Evolutionary conservation across 2,888 invertebrate genomes (phyloP).

Genomic region (Brenthis ino): DNA sequence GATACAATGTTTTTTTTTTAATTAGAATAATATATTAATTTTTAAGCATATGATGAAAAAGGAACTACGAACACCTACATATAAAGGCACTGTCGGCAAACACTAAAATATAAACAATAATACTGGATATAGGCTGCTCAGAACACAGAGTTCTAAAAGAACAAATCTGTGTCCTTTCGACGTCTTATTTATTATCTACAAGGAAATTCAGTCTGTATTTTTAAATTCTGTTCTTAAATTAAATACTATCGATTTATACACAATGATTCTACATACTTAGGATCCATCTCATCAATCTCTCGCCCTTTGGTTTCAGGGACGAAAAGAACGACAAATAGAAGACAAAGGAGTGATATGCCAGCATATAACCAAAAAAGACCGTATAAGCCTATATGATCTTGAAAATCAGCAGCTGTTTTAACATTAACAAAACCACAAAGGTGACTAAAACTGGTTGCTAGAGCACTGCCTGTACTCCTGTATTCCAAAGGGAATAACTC

Average conservation of each 20-base stretch:
- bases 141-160: constrained; percentile 18
- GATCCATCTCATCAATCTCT: constrained; percentile 93
- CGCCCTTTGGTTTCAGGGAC: constrained; percentile 96
- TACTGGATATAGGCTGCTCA: constrained; percentile 44
- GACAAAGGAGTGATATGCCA: constrained; percentile 88
- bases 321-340: constrained; percentile 91
- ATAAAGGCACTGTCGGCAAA: constrained; percentile 39
- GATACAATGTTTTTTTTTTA: not conserved
- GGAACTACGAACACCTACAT: constrained; percentile 31
- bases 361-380: constrained; percentile 95
- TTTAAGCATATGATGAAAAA: constrained; percentile 34
- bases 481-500: constrained; percentile 88
- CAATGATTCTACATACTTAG: constrained; percentile 83
- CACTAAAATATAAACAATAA: constrained; percentile 42
- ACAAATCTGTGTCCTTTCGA: constrained; percentile 23
- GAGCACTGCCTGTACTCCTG: constrained; percentile 85
- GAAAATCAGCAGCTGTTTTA: constrained; percentile 91
- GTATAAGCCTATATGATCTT: constrained; percentile 87
- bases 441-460: constrained; percentile 92
- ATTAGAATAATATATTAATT: constrained; percentile 16
- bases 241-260: constrained; percentile 79
- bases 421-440: constrained; percentile 93
- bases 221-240: constrained; percentile 33
- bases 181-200: constrained; percentile 35
- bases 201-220: constrained; percentile 45